Conservation (phyloP, 2,888 invertebrate genomes). For the Acanthococcus lagerstroemiae region DNA sequence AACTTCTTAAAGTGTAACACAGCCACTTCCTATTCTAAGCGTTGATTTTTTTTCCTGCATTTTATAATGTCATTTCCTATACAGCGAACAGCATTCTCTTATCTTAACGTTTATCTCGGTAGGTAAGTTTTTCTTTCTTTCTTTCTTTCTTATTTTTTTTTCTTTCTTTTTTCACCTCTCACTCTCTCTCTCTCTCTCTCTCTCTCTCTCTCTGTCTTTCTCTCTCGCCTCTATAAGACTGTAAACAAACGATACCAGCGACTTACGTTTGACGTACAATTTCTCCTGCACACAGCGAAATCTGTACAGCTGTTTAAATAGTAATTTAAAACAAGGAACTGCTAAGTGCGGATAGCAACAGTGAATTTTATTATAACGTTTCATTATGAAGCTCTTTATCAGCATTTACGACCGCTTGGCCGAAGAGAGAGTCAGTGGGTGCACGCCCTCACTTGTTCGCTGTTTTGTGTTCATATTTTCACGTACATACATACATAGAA, state of each 20-base stretch:
- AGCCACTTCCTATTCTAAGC: slow-evolving; percentile 9
- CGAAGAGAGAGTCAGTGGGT: no score
- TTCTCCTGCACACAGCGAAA: background rate
- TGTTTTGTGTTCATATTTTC: no score
- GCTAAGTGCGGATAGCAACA: no score
- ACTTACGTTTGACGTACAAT: background rate
- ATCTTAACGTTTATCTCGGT: background rate
- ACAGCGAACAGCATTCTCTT: background rate
- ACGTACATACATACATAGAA: no score
- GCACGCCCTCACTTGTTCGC: no score
- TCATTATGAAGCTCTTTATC: no score
- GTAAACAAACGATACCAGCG: background rate
- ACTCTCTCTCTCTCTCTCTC: background rate
- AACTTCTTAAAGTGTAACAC: slow-evolving; percentile 22
- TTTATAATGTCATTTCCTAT: background rate
- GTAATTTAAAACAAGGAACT: no score
- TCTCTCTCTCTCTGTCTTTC: no score
- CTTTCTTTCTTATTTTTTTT: background rate
- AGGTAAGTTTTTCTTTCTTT: no score
- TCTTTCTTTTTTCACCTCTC: background rate
- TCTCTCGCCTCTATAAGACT: background rate
- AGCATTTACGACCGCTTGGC: no score
- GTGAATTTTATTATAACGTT: no score
- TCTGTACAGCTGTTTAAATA: background rate
- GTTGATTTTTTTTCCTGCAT: background rate